phyloP scores from a whole-genome alignment of 2,888 invertebrate genomes.

The Quadroppia sp. region DNA sequence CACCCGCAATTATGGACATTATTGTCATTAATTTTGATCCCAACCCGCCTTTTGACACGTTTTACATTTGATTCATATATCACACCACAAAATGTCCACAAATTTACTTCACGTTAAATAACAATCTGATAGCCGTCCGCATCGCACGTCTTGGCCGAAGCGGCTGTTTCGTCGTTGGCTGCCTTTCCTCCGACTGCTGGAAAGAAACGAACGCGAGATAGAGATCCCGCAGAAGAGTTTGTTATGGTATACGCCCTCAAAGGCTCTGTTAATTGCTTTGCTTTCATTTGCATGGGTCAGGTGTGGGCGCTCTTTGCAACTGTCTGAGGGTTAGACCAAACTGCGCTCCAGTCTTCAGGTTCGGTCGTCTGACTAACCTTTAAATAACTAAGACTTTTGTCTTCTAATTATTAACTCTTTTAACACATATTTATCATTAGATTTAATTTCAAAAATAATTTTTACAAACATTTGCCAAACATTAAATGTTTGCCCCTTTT shows the following conservation, averaged over 20 bases:
- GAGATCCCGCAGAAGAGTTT: conserved; percentile 79
- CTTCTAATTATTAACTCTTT: too few relatives aligned
- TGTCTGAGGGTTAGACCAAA: conserved; percentile 6
- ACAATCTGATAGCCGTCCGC: conserved; percentile 54
- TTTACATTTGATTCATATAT: conserved; percentile 21
- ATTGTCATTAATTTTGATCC: conserved; percentile 30
- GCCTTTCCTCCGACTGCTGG: conserved; percentile 46
- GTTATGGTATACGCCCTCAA: conserved; percentile 72
- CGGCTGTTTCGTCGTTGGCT: conserved; percentile 51
- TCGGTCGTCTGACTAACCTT: not conserved
- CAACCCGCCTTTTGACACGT: conserved; percentile 37
- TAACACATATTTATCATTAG: too few relatives aligned
- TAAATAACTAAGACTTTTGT: not conserved
- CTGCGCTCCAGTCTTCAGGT: not conserved
- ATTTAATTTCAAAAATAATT: too few relatives aligned
- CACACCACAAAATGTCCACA: conserved; percentile 21
- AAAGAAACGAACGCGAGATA: conserved; percentile 76
- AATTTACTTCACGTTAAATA: conserved; percentile 36
- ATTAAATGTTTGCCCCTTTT: not conserved
- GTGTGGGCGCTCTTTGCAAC: conserved; percentile 12
- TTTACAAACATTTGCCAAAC: not conserved
- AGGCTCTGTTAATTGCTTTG: not conserved
- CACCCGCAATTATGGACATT: conserved; percentile 37
- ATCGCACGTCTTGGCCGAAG: conserved; percentile 61
- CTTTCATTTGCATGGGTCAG: not conserved